Conservation (phyloP, 2,797 vertebrate species). For the Chrosomus eos region DNA sequence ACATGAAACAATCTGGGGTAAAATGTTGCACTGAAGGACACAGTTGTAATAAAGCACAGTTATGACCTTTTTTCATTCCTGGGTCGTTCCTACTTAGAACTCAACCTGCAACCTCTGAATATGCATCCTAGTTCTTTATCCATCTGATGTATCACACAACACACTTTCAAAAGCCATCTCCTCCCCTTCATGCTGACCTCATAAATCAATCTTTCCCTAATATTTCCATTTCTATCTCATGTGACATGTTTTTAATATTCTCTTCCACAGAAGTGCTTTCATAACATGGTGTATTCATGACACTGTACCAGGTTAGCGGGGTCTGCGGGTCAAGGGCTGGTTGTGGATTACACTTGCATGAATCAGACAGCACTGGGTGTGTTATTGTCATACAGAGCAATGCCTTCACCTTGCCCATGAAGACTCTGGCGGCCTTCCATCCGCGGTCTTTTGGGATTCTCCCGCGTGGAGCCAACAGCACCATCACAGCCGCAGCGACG, state of each 20-base stretch:
- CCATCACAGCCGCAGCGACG: conserved; percentile 85
- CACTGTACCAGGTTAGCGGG: conserved; percentile 59
- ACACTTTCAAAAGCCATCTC: conserved; percentile 29
- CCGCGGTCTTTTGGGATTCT: conserved; percentile 82
- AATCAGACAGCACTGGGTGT: conserved; percentile 71
- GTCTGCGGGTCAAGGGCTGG: conserved; percentile 74
- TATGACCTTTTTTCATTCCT: conserved; percentile 9
- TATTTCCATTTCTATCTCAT: conserved; percentile 37
- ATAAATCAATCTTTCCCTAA: conserved; percentile 34
- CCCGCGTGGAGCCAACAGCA: conserved; percentile 79
- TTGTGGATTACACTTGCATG: conserved; percentile 74
- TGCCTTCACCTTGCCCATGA: conserved; percentile 88
- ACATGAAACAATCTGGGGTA: background rate
- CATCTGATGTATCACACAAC: conserved; percentile 22
- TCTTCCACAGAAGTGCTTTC: conserved; percentile 14
- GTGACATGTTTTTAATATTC: conserved; percentile 36
- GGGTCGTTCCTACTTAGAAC: background rate
- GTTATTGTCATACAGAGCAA: conserved; percentile 52
- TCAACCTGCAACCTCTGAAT: conserved; percentile 16
- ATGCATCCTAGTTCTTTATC: background rate
- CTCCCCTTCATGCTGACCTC: conserved; percentile 32
- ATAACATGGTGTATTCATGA: conserved; percentile 70
- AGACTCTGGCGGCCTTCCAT: conserved; percentile 84
- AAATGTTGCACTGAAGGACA: background rate
- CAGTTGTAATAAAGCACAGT: background rate